Conservation (phyloP, 2,797 vertebrate species). For the Pagetopsis macropterus region DNA sequence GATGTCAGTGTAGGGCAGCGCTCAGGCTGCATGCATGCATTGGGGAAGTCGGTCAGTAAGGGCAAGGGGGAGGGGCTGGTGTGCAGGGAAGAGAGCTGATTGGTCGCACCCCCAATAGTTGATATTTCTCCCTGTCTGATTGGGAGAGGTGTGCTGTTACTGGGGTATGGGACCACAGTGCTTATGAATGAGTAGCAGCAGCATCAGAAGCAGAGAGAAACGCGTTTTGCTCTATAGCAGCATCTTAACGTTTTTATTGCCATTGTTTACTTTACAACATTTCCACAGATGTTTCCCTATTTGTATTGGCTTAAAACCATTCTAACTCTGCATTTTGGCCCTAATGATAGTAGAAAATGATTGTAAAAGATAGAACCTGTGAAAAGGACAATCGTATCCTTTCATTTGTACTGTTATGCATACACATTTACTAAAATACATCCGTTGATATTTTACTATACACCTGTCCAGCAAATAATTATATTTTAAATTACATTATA, state of each 20-base stretch:
- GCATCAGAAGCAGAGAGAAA: not conserved
- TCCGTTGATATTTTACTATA: not conserved
- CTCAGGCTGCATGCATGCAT: constrained; percentile 12
- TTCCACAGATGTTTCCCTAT: not conserved
- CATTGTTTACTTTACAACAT: constrained; percentile 4
- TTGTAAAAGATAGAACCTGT: not conserved
- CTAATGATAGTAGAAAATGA: not conserved
- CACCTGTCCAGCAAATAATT: not conserved
- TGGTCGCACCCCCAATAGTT: constrained; percentile 81
- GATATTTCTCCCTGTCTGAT: constrained; percentile 69
- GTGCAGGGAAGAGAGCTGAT: constrained; percentile 55
- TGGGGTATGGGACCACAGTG: constrained; percentile 56
- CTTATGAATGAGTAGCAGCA: constrained; percentile 24
- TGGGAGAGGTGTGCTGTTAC: constrained; percentile 65
- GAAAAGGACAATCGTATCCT: not conserved
- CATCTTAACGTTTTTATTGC: not conserved
- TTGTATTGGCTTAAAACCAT: not conserved
- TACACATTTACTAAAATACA: not conserved
- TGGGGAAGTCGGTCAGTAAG: constrained; percentile 74
- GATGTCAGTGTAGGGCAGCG: constrained; percentile 52
- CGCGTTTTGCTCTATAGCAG: not conserved
- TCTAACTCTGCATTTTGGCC: not conserved
- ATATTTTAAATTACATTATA: not conserved
- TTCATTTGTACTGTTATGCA: not conserved
- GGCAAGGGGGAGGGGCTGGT: constrained; percentile 75